Conservation (phyloP, 2,113 vertebrate genomes). For the Oxyura jamaicensis region DNA sequence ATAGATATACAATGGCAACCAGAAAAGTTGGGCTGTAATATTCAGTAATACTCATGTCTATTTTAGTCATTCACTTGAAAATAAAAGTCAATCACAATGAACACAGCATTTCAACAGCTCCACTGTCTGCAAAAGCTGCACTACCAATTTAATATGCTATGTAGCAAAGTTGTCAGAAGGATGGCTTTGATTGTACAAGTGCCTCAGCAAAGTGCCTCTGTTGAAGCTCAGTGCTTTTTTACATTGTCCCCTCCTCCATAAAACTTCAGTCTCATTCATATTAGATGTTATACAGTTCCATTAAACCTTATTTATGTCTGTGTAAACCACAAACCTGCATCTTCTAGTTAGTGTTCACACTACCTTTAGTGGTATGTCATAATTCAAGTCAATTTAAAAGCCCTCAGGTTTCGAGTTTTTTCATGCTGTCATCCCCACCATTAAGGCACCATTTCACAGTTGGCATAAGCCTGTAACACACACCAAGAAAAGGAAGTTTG, state of each 20-base stretch:
- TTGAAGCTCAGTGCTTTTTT: background rate
- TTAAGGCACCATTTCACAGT: constrained; percentile 52
- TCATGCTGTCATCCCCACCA: constrained; percentile 45
- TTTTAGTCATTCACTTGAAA: background rate
- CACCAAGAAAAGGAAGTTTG: constrained; percentile 48
- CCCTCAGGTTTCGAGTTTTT: constrained; percentile 50
- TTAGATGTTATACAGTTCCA: background rate
- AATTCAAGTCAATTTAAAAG: constrained; percentile 59
- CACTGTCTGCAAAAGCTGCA: constrained; percentile 12
- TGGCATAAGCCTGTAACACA: constrained; percentile 43
- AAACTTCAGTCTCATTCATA: background rate
- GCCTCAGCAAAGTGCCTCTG: constrained; percentile 8
- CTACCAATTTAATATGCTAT: constrained; percentile 8
- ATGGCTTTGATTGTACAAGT: constrained; percentile 14
- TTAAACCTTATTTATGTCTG: constrained; percentile 2
- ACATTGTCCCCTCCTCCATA: background rate
- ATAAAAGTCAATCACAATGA: background rate
- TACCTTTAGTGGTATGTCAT: constrained; percentile 51
- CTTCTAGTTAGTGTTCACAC: constrained; percentile 33
- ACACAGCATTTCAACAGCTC: background rate
- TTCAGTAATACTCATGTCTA: background rate
- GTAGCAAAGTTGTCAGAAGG: constrained; percentile 4
- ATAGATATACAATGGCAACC: background rate
- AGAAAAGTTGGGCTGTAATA: background rate
- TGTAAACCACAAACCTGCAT: constrained; percentile 36